Percentiles rank a stretch among this genome's conserved stretches.
Evolutionary conservation across 2,797 vertebrate species (phyloP).

Genomic region (Nothura maculosa): DNA sequence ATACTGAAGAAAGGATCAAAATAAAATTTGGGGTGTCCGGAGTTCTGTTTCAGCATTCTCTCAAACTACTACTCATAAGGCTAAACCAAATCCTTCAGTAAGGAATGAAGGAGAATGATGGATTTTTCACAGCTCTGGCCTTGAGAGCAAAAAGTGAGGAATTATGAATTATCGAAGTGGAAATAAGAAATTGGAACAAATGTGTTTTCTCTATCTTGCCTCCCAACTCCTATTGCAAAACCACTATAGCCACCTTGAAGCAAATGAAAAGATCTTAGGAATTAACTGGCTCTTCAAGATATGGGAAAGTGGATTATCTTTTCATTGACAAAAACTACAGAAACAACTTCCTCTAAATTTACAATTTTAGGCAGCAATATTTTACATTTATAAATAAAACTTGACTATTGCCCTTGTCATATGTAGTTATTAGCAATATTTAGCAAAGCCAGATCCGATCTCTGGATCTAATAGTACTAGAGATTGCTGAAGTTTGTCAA

Average conservation of each 20-base stretch:
- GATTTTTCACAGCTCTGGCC: background rate
- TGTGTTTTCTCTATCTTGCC: constrained; percentile 4
- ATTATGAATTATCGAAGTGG: constrained; percentile 16
- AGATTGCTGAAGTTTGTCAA: background rate
- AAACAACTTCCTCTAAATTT: background rate
- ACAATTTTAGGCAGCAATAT: background rate
- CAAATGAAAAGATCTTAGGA: background rate
- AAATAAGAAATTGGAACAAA: background rate
- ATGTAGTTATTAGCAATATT: rapidly evolving
- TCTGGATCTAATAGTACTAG: background rate
- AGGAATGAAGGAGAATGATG: background rate
- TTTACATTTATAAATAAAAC: background rate
- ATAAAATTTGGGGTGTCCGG: background rate
- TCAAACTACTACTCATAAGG: background rate
- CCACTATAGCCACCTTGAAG: background rate
- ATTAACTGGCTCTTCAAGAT: background rate
- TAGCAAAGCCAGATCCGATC: background rate
- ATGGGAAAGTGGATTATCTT: background rate
- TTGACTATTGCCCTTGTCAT: background rate
- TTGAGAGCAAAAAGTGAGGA: background rate
- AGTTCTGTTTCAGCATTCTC: background rate
- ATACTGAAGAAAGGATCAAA: background rate
- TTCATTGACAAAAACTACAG: background rate
- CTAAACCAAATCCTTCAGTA: background rate
- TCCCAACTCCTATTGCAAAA: constrained; percentile 3